Evolutionary conservation across 2,797 vertebrate genomes (phyloP), one percentile per base, ranked within the genome.

Genomic region (Cossypha niveicapilla): DNA sequence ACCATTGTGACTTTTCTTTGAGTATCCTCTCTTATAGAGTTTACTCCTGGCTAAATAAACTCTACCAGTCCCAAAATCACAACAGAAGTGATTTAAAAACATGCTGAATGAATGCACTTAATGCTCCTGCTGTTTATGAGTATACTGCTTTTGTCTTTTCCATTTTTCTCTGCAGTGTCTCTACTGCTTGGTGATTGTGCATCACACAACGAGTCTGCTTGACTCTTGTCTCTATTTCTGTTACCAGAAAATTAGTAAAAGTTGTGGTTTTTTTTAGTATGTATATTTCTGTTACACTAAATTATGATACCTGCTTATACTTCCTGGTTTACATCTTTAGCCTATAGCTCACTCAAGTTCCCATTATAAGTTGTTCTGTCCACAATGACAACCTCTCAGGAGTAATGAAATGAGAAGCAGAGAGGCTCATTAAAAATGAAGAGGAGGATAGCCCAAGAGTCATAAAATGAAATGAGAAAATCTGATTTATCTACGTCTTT

Each of bases 391-490:
- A 73, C 56, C 25, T 56, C 56, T 61, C n/a, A 65, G 61, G 19
- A 57, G 18, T 25, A 67, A 47, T 27, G 62, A 83, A 45, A 80
- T 27, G 37, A 88, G 42, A 79, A 86, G 44, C 63, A 67, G 25
- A 50, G 7, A 56, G 2, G 6, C 21, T 81, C 28, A 42, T 79
- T 67, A 74, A 80, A 92, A 90, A 65, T 56, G 22, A 24, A 44
- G 11, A 77, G 15, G 37, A 73, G 17, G 66, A 32, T 39, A 92
- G 14, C 18, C 21, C 23, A 67, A 48, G 37, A 63, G 18, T 30
- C 30, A 79, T 87, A 87, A 91, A 77, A 94, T 45, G 22, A 89
- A 95, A 71, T 63, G 30, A 76, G 71, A 53, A 90, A 83, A 37
- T 65, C 44, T 89, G 71, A 87, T 92, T 79, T 90, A 66, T 77